Base-by-base conservation (phyloP, 2,113 vertebrate genomes). In the Leptocoma aspasia region DNA sequence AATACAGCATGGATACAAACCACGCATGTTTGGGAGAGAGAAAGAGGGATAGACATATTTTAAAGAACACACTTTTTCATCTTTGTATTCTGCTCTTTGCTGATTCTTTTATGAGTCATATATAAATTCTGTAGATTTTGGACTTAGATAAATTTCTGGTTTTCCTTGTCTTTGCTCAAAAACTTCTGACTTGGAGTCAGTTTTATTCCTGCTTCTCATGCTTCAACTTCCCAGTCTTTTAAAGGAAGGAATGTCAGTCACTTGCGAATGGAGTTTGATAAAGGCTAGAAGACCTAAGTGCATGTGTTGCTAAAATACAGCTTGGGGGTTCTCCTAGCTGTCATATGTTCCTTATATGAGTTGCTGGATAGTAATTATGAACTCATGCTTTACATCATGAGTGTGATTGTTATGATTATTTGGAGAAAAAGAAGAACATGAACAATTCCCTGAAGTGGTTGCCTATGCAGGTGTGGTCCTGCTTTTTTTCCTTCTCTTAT, bases 1-100 rank as follows among this genome's bases (percentile, higher is more conserved):
- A 68, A 73, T 20, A 6, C 17, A 72, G 28, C 13, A 41, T 31
- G 4, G 11, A 15, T 37, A 23, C 5, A 13, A 22, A 23, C 30
- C 13, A n/a, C 3, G 1, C 1, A 1, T 28, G 6, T 3, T 35
- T 61, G 19, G 30, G 10, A 71, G 21, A 21, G 3, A 9, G 7
- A 90, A 71, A 65, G 30, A 56, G 2, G 13, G 5, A 35, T 11
- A 35, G 7, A 6, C 78, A 21, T 63, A 56, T 50, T 71, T 78
- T 64, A 78, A 84, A 75, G 9, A 82, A 8, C 5, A 35, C 3
- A 13, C 2, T 37, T 54, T 89, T 73, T 52, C 2, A 3, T 78
- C 8, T 80, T 66, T 31, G 2, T 64, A 30, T 49, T 91, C 33
- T 23, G 1, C 8, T 52, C 3, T 24, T 89, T 65, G 28, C 13